These are phyloP conservation scores for Elgaria multicarinata DNA, from an alignment of 2,113 vertebrate species.

Conservation along the genomic window DNA sequence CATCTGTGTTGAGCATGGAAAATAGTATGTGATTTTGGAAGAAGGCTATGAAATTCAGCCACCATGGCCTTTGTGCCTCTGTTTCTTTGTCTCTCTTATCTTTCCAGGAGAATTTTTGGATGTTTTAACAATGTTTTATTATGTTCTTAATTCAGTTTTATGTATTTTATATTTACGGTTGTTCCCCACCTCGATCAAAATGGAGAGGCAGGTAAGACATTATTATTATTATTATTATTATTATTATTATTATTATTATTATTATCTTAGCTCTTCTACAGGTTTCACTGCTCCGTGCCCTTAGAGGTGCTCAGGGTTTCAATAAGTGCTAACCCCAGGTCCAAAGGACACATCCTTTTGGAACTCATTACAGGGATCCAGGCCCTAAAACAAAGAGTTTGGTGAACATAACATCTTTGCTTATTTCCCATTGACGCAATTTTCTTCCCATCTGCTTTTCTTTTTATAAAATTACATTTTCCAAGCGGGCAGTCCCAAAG, in stretches of 20 bases:
- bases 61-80: not conserved
- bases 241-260: too few relatives aligned
- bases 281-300: not conserved
- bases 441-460: slow-evolving; percentile 43
- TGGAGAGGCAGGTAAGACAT: too few relatives aligned
- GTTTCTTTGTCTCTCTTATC: too few relatives aligned
- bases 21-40: not conserved
- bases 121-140: too few relatives aligned
- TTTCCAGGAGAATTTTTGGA: too few relatives aligned
- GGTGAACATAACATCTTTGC: slow-evolving; percentile 30
- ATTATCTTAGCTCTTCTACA: too few relatives aligned
- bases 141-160: too few relatives aligned
- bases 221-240: too few relatives aligned
- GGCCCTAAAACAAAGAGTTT: not conserved
- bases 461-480: slow-evolving; percentile 56
- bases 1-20: not conserved
- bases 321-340: too few relatives aligned
- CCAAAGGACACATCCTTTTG: not conserved
- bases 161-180: too few relatives aligned
- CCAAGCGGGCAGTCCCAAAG: slow-evolving; percentile 57
- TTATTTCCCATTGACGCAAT: slow-evolving; percentile 52
- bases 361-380: not conserved
- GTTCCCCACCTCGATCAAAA: too few relatives aligned
- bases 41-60: not conserved
- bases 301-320: not conserved